These are phyloP conservation scores for Caenorhabditis tropicalis DNA, from an alignment of 1,140 invertebrate genomes.

Conservation along the genomic window DNA sequence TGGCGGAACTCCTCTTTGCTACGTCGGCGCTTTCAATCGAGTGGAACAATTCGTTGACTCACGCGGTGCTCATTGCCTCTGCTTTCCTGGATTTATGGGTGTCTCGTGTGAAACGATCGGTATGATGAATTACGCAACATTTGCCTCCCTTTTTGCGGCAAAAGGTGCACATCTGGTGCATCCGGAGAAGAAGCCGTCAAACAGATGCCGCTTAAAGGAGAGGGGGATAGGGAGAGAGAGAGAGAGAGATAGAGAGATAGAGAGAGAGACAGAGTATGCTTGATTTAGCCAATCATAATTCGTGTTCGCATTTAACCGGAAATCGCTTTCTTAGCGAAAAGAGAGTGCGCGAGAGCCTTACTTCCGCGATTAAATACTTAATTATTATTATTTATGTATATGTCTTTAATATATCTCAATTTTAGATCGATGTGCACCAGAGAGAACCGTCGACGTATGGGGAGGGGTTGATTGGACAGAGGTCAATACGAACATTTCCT, in stretches of 20 bases:
- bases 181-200: neutral
- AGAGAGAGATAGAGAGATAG: too few species aligned
- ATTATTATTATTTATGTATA: constrained; percentile 44
- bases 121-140: constrained; percentile 32
- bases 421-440: constrained; percentile 44
- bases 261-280: neutral
- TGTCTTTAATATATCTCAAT: neutral
- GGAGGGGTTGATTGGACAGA: constrained; percentile 54
- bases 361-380: constrained; percentile 36
- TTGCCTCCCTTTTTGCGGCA: neutral
- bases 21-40: constrained; percentile 53
- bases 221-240: too few species aligned
- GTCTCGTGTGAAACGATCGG: constrained; percentile 53
- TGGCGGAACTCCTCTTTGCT: constrained; percentile 58
- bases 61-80: constrained; percentile 54
- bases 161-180: constrained; percentile 5
- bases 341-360: neutral
- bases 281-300: constrained; percentile 44
- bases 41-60: constrained; percentile 51
- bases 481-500: constrained; percentile 32
- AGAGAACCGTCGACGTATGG: constrained; percentile 47
- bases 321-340: neutral
- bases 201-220: neutral
- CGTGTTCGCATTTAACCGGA: neutral
- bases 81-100: constrained; percentile 54